Conservation (phyloP, 2,888 invertebrate species). For the Poecilobothrus nobilitatus region DNA sequence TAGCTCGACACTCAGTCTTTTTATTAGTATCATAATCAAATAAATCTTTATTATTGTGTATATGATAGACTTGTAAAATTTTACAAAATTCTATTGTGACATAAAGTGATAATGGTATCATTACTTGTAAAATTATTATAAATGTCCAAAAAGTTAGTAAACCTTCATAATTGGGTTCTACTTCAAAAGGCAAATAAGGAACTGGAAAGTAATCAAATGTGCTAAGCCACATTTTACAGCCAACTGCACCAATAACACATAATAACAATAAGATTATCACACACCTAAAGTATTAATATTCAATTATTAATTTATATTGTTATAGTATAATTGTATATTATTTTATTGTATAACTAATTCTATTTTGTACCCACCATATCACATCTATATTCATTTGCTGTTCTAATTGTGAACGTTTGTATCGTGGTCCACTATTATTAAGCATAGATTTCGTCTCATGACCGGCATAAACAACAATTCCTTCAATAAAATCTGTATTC, state of each 20-base stretch:
- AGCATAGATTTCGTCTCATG: slow-evolving; percentile 97
- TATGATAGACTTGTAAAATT: slow-evolving; percentile 89
- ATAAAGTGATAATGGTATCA: slow-evolving; percentile 94
- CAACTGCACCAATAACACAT: slow-evolving; percentile 84
- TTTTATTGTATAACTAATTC: slow-evolving; percentile 1
- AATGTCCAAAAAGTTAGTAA: slow-evolving; percentile 90
- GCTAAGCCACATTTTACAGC: slow-evolving; percentile 76
- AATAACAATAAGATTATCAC: slow-evolving; percentile 81
- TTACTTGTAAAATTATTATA: slow-evolving; percentile 90
- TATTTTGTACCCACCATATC: slow-evolving; percentile 71
- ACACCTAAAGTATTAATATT: slow-evolving; percentile 49
- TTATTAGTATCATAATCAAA: slow-evolving; percentile 78
- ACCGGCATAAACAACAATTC: slow-evolving; percentile 93
- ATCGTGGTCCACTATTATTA: slow-evolving; percentile 91
- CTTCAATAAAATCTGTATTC: slow-evolving; percentile 94
- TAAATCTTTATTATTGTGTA: slow-evolving; percentile 80
- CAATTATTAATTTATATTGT: too few relatives aligned
- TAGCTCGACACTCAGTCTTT: slow-evolving; percentile 79
- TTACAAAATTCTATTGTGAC: slow-evolving; percentile 96
- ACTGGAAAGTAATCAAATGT: slow-evolving; percentile 46
- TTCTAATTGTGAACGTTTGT: slow-evolving; percentile 86
- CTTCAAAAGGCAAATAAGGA: slow-evolving; percentile 58
- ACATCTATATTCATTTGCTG: slow-evolving; percentile 92
- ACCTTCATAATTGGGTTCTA: slow-evolving; percentile 62
- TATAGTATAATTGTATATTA: neutral